Base-by-base conservation (phyloP, 1,140 invertebrate genomes). In the Magallana angulata region DNA sequence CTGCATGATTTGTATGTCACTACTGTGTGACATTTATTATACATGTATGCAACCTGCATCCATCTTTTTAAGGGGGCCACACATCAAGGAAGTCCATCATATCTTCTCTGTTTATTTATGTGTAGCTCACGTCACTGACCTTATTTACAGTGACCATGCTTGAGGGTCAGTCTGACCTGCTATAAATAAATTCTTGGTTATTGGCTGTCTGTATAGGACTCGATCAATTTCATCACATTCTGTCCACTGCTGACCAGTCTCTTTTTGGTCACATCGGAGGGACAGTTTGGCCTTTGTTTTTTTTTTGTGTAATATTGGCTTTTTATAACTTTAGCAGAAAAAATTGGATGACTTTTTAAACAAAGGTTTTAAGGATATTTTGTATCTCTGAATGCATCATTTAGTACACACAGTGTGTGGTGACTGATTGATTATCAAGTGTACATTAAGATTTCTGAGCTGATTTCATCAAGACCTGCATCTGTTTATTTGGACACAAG, bases 121-220 rank as follows among this genome's bases (percentile, higher is more conserved):
- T 62, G n/a, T 36, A 82, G 11, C 56, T 30, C 16, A n/a, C 30
- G 36, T 14, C 7, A 48, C 24, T 62, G 48, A 68, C 30, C 59
- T 56, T 85, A 62, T 62, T 58, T 11, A 56, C 12, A 48, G 36
- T 62, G 36, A 62, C 58, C n/a, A n/a, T 56, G 57, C 24, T 9
- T 9, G 12, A 8, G 57, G 57, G 59, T 60, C 58, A 58, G 18
- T 18, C 30, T 60, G 30, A 48, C 30, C 57, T 84, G 57, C 57
- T 84, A 60, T 84, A 60, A 48, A 59, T 59, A 48, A n/a, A 60
- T 84, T 84, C 83, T 56, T 36, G 59, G 62, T 16, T 84, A 60
- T 58, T 84, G 57, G 57, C 57, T 84, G 68, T 76, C 68, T 76
- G 81, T 62, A 48, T 48, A 48, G 68, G 68, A 76, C 18, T 76